Conservation (phyloP, 2,113 vertebrate species). For the Lycaon pictus region DNA sequence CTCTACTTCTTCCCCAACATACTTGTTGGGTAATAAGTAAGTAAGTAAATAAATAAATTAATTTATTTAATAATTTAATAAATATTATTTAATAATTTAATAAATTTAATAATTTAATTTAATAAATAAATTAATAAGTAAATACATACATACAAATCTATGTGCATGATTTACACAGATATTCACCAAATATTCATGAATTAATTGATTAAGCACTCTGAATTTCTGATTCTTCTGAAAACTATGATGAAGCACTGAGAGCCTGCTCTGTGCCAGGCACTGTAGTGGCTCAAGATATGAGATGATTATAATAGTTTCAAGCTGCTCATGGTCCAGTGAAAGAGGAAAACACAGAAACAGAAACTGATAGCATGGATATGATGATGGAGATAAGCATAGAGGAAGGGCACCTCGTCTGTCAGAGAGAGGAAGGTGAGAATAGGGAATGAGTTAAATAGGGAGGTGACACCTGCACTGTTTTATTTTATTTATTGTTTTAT, state of each 20-base stretch:
- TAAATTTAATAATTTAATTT: too few relatives aligned
- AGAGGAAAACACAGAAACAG: background rate
- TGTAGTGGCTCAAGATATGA: background rate
- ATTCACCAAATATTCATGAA: constrained; percentile 3
- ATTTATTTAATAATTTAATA: background rate
- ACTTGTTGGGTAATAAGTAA: too few relatives aligned
- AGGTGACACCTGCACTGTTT: background rate
- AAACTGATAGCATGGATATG: background rate
- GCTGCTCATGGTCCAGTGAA: background rate
- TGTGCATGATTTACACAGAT: background rate
- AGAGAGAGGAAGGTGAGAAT: background rate
- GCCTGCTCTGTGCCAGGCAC: background rate
- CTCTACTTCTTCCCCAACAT: background rate
- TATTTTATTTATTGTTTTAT: background rate
- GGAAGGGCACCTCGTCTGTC: background rate
- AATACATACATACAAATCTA: too few relatives aligned
- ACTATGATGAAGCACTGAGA: background rate
- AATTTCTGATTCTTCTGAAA: constrained; percentile 22
- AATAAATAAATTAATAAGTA: too few relatives aligned
- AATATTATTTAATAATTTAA: too few relatives aligned
- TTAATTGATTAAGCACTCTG: background rate
- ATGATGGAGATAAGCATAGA: background rate
- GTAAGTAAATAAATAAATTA: background rate
- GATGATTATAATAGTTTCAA: background rate
- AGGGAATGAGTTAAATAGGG: background rate